phyloP scores from a whole-genome alignment of 1,140 invertebrate species.

The Lordiphosa collinella region DNA sequence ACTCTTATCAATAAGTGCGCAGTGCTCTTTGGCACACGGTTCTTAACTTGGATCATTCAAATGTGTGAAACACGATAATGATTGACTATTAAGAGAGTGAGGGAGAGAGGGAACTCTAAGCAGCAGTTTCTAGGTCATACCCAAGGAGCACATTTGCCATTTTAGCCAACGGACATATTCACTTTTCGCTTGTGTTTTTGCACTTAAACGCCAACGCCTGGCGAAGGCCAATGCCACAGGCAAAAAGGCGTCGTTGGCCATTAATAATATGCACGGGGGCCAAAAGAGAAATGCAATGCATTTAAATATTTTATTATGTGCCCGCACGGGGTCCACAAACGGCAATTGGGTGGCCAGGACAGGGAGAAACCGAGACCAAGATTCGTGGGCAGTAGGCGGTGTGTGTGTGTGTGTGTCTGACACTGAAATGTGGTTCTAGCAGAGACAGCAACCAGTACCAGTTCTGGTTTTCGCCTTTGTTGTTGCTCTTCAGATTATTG shows the following conservation, averaged over 20 bases:
- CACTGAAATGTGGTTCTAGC: conserved; percentile 19
- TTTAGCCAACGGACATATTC: not conserved
- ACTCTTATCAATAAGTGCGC: conserved; percentile 15
- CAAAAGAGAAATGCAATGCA: conserved; percentile 34
- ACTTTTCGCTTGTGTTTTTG: not conserved
- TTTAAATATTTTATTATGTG: conserved; percentile 39
- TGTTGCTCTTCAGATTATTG: not conserved
- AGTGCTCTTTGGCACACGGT: conserved; percentile 2
- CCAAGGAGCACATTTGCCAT: too few species aligned
- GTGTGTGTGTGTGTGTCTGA: conserved; percentile 48
- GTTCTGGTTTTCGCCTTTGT: too few species aligned
- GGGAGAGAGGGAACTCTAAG: not conserved
- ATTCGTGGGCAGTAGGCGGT: conserved; percentile 42
- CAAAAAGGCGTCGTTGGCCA: conserved; percentile 14
- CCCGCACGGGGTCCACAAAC: conserved; percentile 8
- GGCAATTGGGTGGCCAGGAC: conserved; percentile 18
- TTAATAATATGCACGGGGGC: conserved; percentile 28
- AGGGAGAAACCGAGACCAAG: conserved; percentile 1
- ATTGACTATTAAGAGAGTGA: not conserved
- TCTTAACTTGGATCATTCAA: not conserved
- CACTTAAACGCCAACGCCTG: conserved; percentile 7
- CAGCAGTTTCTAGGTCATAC: not conserved
- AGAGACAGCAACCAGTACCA: conserved; percentile 14
- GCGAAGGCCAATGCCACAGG: conserved; percentile 46
- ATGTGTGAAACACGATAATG: not conserved